Conservation (phyloP, 2,797 vertebrate species). For the Novumbra hubbsi region DNA sequence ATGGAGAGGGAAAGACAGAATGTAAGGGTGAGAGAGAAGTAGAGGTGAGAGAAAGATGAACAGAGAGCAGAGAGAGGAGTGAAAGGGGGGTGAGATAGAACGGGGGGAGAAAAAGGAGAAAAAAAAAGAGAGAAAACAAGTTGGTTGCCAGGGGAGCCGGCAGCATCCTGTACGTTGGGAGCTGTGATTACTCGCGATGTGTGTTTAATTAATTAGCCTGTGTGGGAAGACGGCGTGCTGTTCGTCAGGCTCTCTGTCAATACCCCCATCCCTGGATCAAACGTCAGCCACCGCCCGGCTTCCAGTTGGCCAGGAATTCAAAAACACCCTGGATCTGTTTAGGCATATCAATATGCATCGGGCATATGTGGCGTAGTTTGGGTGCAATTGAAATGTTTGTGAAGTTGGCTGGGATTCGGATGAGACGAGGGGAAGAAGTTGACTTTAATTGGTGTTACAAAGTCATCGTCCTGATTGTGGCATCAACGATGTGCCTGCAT, state of each 20-base stretch:
- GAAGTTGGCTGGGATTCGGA: slow-evolving; percentile 5
- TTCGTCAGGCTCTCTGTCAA: slow-evolving; percentile 65
- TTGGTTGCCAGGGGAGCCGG: slow-evolving; percentile 66
- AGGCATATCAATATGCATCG: slow-evolving; percentile 33
- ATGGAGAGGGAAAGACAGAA: slow-evolving; percentile 14
- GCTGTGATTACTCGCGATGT: slow-evolving; percentile 69
- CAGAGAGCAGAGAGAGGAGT: slow-evolving; percentile 50
- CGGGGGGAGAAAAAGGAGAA: slow-evolving; percentile 26
- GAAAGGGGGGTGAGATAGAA: slow-evolving; percentile 51
- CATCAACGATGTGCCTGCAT: background rate
- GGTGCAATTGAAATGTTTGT: slow-evolving; percentile 12
- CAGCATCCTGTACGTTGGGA: slow-evolving; percentile 65
- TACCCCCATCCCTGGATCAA: slow-evolving; percentile 52
- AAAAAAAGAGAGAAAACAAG: slow-evolving; percentile 60
- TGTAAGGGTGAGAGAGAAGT: slow-evolving; percentile 51
- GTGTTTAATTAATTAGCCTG: slow-evolving; percentile 73
- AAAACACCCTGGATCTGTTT: slow-evolving; percentile 42
- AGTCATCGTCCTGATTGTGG: slow-evolving; percentile 6
- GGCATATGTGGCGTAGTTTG: slow-evolving; percentile 14
- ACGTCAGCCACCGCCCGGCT: slow-evolving; percentile 24
- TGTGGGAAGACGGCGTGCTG: slow-evolving; percentile 54
- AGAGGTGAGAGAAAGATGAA: slow-evolving; percentile 23
- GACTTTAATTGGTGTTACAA: slow-evolving; percentile 21
- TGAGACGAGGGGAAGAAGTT: slow-evolving; percentile 1
- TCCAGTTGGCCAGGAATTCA: slow-evolving; percentile 42